Conservation (phyloP, 2,888 invertebrate species). For the Marronus borbonicus region DNA sequence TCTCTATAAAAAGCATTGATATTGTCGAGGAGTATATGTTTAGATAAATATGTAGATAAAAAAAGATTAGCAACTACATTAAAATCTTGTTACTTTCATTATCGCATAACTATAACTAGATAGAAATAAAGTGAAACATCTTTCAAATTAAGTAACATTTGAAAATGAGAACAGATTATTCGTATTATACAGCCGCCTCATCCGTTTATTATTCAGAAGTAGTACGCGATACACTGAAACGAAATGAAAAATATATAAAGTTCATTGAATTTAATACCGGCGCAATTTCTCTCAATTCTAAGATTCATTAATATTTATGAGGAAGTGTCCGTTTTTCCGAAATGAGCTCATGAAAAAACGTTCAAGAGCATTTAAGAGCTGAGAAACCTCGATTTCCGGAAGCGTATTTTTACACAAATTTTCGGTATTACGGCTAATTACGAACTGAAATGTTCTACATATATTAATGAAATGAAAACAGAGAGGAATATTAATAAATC, state of each 20-base stretch:
- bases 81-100: too few relatives aligned
- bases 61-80: too few relatives aligned
- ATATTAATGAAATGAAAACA: conserved; percentile 2
- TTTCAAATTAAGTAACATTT: background rate
- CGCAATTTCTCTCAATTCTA: conserved; percentile 16
- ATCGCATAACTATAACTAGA: too few relatives aligned
- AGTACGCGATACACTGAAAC: conserved; percentile 1
- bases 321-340: background rate
- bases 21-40: too few relatives aligned
- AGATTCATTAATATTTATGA: conserved; percentile 28
- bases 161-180: conserved; percentile 11
- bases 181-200: background rate
- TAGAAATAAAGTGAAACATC: background rate
- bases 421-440: background rate
- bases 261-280: conserved; percentile 10
- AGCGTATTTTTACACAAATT: conserved; percentile 3
- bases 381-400: conserved; percentile 5
- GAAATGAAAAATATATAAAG: conserved; percentile 26
- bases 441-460: background rate
- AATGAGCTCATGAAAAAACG: background rate
- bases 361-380: background rate
- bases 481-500: background rate
- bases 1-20: too few relatives aligned
- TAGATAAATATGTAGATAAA: too few relatives aligned
- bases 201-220: conserved; percentile 18